phyloP scores from a whole-genome alignment of 2,888 invertebrate species.

The Diadegma fenestrale region DNA sequence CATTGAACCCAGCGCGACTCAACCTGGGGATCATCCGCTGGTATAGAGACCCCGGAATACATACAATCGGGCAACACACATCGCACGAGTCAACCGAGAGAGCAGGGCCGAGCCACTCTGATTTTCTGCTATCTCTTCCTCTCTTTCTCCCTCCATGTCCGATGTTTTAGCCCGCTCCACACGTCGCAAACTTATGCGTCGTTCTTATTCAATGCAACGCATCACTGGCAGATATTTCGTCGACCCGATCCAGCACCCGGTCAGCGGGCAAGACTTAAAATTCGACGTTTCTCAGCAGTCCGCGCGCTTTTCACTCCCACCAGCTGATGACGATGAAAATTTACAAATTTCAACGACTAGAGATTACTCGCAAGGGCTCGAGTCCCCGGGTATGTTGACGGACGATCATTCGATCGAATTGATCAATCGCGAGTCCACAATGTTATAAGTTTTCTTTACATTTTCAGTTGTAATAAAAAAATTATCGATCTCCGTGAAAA shows the following conservation, averaged over 20 bases:
- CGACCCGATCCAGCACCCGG: conserved; percentile 21
- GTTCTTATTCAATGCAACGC: conserved; percentile 37
- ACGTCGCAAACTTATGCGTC: conserved; percentile 5
- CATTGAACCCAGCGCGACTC: conserved; percentile 85
- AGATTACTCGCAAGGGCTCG: too few relatives aligned
- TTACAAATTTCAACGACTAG: too few relatives aligned
- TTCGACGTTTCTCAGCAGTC: not conserved
- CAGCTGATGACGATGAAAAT: not conserved
- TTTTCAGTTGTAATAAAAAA: too few relatives aligned
- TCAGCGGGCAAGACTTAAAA: not conserved
- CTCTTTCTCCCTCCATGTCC: conserved; percentile 42
- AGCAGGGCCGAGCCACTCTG: conserved; percentile 58
- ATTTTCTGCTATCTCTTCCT: conserved; percentile 44
- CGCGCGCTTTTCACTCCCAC: not conserved
- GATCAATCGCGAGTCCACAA: too few relatives aligned
- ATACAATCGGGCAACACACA: conserved; percentile 42
- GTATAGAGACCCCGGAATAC: conserved; percentile 64
- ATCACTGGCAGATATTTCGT: conserved; percentile 52
- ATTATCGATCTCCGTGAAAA: too few relatives aligned
- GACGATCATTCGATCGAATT: too few relatives aligned
- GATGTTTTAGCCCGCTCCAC: conserved; percentile 38
- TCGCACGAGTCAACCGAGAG: conserved; percentile 40
- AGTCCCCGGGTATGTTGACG: too few relatives aligned
- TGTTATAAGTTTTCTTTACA: too few relatives aligned
- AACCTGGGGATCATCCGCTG: conserved; percentile 83